These are phyloP conservation scores for silkworm (Bombyx mori) DNA, from an alignment of 1,140 invertebrate species.

Conservation along the genomic window DNA sequence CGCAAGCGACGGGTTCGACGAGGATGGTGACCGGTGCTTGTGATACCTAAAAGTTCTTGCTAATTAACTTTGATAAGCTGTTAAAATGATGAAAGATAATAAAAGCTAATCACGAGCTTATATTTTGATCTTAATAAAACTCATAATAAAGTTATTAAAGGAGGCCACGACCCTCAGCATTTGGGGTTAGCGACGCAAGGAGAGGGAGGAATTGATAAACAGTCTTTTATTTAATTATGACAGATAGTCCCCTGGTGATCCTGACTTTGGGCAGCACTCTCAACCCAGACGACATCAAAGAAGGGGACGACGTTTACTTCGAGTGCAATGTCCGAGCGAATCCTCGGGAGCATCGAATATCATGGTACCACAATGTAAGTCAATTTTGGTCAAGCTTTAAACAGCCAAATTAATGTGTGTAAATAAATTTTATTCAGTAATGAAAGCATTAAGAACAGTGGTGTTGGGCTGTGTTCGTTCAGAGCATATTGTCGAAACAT, in stretches of 20 bases:
- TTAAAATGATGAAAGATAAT: background rate
- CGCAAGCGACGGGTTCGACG: too few species aligned
- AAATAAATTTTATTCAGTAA: too few species aligned
- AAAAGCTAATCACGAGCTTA: too few species aligned
- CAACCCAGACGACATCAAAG: constrained; percentile 90
- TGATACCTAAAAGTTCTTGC: background rate
- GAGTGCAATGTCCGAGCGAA: constrained; percentile 91
- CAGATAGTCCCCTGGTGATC: constrained; percentile 90
- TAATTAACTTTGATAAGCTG: background rate
- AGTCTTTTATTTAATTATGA: constrained; percentile 7
- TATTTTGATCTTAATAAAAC: background rate
- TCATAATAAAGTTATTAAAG: background rate
- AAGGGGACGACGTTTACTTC: constrained; percentile 93
- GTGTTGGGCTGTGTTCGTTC: too few species aligned
- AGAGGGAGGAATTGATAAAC: background rate
- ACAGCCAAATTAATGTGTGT: too few species aligned
- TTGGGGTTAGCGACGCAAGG: background rate
- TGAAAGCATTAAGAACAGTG: too few species aligned
- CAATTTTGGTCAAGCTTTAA: background rate
- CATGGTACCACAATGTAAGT: constrained; percentile 91
- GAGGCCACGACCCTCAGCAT: too few species aligned
- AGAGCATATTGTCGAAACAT: too few species aligned
- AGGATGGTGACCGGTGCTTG: too few species aligned
- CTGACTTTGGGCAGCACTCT: constrained; percentile 87
- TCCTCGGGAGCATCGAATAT: constrained; percentile 85